Base-by-base conservation (phyloP, 2,797 vertebrate species). In the Lutjanus campechanus region DNA sequence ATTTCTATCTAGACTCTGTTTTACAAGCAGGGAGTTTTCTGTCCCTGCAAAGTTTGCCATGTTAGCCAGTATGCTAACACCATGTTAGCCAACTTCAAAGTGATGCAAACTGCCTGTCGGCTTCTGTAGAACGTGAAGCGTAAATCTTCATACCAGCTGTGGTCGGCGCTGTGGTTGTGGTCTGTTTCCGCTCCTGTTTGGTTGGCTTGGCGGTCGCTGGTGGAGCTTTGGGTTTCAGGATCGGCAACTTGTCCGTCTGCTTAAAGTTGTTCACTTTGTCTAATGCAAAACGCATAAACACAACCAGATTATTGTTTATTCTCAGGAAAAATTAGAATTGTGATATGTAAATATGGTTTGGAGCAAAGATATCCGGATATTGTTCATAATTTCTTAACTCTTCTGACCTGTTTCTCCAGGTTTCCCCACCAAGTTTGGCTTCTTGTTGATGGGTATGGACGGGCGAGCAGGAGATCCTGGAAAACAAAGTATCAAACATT, bases 391-490 rank as follows among this genome's bases (percentile, higher is more conserved):
- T 29, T 11, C 4, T 9, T 0, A 1, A 46, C 19, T 11, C 2
- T 0, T 73, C 87, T 84, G 41, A 95, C 95, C 94, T 10, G 76
- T 83, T 50, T 83, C 90, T 74, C 80, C 94, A 1, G 87, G 91
- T 53, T 94, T 93, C 16, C 86, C 89, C 53, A 95, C 92, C 85
- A 85, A 49, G 75, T 95, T 95, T 1, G 88, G 70, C 25, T 91
- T 95, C 83, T 93, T 94, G 85, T 90, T 93, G 61, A 88, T 40
- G 0, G 71, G 59, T 4, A 85, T 56, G 5, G 81, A 63, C 0
- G 89, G 83, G 7, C 80, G 89, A 83, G 79, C 81, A 0, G 91
- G 82, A 7, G 92, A 91, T 15, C 93, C 95, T 96, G 86, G 1
- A 74, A 89, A 76, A 71, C 19, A 89, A 53, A 69, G 4, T 9